These are phyloP conservation scores for Dryoscopus gambensis DNA, from an alignment of 2,113 vertebrate genomes.

Conservation along the genomic window DNA sequence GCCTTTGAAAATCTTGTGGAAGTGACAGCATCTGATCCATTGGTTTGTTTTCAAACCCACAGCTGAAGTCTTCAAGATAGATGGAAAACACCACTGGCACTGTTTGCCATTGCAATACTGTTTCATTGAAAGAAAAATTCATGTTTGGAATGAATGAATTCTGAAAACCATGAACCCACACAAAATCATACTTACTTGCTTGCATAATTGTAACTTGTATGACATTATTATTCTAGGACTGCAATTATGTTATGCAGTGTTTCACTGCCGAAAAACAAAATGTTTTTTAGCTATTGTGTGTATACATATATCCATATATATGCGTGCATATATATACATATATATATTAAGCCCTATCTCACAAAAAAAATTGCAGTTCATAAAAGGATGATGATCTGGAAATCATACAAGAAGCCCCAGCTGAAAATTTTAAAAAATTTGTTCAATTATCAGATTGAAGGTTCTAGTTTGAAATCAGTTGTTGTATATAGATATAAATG, in stretches of 20 bases:
- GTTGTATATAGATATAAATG: neutral
- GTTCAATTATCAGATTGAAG: neutral
- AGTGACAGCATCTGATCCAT: neutral
- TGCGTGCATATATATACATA: rapidly evolving
- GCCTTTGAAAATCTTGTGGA: neutral
- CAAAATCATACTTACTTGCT: neutral
- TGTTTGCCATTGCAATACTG: neutral
- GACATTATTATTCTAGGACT: neutral
- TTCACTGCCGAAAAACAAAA: neutral
- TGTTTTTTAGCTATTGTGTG: neutral
- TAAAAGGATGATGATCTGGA: neutral
- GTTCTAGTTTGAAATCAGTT: neutral
- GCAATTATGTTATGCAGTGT: neutral
- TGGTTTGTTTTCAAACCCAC: neutral
- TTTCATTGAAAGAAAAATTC: neutral
- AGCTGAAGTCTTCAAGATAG: neutral
- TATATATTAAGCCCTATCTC: neutral
- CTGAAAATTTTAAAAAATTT: neutral
- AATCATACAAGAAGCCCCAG: neutral
- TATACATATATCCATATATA: too few species aligned
- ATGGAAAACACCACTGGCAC: neutral
- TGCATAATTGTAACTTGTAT: neutral
- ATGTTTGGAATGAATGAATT: neutral
- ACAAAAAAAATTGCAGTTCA: neutral
- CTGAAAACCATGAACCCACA: neutral